A percentile compares a stretch with the other conserved stretches of the same genome.
Conservation (phyloP, 2,888 invertebrate species). For the Cotesia congregata region DNA sequence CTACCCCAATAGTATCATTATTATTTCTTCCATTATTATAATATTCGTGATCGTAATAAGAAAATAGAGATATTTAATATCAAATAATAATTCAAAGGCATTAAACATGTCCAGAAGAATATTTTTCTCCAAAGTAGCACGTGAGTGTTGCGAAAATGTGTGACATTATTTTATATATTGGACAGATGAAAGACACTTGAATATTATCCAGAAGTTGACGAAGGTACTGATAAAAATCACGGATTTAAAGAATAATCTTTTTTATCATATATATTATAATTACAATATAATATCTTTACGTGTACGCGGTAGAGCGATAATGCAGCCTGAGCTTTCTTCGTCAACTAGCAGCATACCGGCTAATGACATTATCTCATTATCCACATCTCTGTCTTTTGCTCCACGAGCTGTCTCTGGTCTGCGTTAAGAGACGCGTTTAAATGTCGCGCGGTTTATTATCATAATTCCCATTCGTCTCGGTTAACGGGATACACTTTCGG, state of each 20-base stretch:
- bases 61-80: constrained; percentile 33
- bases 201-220: constrained; percentile 18
- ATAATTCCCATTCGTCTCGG: constrained; percentile 35
- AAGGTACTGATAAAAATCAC: neutral
- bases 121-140: neutral
- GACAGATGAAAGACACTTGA: constrained; percentile 14
- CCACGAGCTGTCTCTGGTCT: constrained; percentile 5
- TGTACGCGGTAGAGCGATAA: constrained; percentile 6
- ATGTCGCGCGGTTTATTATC: constrained; percentile 34
- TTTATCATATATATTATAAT: neutral
- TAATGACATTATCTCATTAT: constrained; percentile 31
- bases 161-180: neutral
- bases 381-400: constrained; percentile 6
- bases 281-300: neutral
- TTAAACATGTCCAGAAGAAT: constrained; percentile 18
- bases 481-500: constrained; percentile 43
- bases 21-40: constrained; percentile 21
- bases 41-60: constrained; percentile 21
- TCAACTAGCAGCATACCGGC: constrained; percentile 5
- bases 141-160: constrained; percentile 5
- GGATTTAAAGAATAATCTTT: neutral
- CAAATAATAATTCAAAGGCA: constrained; percentile 31
- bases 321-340: constrained; percentile 21
- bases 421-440: constrained; percentile 33
- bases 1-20: constrained; percentile 12